Conservation (phyloP, 2,888 invertebrate species). For the Bombylius major region DNA sequence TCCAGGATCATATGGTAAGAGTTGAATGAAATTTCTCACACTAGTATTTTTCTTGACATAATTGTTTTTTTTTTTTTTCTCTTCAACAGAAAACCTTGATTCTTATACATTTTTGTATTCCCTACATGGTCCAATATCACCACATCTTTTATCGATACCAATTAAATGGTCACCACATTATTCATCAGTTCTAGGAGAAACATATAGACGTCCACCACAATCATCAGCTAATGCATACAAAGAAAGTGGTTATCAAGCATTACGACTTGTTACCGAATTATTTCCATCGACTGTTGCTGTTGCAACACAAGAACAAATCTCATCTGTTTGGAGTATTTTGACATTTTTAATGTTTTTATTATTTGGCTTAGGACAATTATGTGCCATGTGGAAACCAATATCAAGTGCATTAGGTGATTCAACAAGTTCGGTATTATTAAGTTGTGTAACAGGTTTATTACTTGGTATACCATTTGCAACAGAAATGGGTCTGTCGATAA, state of each 20-base stretch:
- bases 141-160: constrained; percentile 42
- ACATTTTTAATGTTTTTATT: constrained; percentile 74
- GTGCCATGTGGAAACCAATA: constrained; percentile 85
- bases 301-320: constrained; percentile 59
- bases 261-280: constrained; percentile 78
- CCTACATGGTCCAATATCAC: constrained; percentile 46
- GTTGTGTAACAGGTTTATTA: constrained; percentile 70
- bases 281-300: constrained; percentile 74
- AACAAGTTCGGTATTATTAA: constrained; percentile 60
- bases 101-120: constrained; percentile 57
- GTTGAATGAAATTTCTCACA: neutral
- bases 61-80: constrained; percentile 19
- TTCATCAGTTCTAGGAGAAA: constrained; percentile 33
- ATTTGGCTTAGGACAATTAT: constrained; percentile 77
- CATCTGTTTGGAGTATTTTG: constrained; percentile 79
- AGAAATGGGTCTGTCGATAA: constrained; percentile 68
- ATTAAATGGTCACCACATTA: constrained; percentile 31
- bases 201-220: constrained; percentile 24
- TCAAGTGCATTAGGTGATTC: constrained; percentile 64
- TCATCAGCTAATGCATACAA: constrained; percentile 31
- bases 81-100: constrained; percentile 52
- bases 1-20: constrained; percentile 77
- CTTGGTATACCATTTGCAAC: constrained; percentile 78
- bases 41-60: neutral
- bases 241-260: constrained; percentile 69